Evolutionary conservation across 2,797 vertebrate genomes (phyloP).

Genomic region (Distichodus sexfasciatus): DNA sequence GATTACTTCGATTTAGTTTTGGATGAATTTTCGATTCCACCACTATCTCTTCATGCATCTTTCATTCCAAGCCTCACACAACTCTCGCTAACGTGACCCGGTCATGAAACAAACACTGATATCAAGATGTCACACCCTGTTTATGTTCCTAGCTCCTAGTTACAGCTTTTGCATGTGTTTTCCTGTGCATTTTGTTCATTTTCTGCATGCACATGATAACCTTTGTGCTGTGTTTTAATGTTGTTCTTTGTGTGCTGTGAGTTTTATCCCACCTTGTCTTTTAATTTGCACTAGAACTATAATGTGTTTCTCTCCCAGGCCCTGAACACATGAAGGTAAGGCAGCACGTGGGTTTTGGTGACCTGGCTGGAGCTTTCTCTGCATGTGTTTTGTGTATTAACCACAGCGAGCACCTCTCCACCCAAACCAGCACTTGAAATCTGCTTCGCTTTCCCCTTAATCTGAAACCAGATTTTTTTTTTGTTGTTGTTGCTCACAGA

Average conservation of each 20-base stretch:
- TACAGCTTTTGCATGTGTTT: slow-evolving; percentile 30
- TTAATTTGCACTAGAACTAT: slow-evolving; percentile 60
- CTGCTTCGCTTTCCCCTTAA: slow-evolving; percentile 3
- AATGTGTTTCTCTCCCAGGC: slow-evolving; percentile 66
- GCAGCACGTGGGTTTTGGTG: slow-evolving; percentile 53
- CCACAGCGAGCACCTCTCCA: slow-evolving; percentile 31
- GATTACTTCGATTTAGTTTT: no score
- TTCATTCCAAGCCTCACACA: no score
- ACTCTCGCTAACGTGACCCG: no score
- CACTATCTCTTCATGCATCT: no score
- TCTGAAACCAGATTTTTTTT: slow-evolving; percentile 19
- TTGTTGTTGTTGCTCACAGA: not conserved
- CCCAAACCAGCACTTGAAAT: slow-evolving; percentile 10
- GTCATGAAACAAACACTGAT: not conserved
- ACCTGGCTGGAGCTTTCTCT: slow-evolving; percentile 55
- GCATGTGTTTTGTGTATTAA: slow-evolving; percentile 53
- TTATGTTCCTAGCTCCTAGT: not conserved
- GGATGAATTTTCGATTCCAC: no score
- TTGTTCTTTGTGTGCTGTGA: slow-evolving; percentile 38
- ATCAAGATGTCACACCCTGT: not conserved
- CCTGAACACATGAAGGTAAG: slow-evolving; percentile 71
- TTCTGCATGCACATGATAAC: not conserved
- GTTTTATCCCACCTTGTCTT: slow-evolving; percentile 47
- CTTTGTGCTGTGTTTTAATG: slow-evolving; percentile 43
- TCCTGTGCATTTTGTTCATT: slow-evolving; percentile 19